A percentile compares a stretch with the other conserved stretches of the same genome.
phyloP scores from a whole-genome alignment of 1,140 invertebrate genomes.

The Cyphomyrmex costatus region DNA sequence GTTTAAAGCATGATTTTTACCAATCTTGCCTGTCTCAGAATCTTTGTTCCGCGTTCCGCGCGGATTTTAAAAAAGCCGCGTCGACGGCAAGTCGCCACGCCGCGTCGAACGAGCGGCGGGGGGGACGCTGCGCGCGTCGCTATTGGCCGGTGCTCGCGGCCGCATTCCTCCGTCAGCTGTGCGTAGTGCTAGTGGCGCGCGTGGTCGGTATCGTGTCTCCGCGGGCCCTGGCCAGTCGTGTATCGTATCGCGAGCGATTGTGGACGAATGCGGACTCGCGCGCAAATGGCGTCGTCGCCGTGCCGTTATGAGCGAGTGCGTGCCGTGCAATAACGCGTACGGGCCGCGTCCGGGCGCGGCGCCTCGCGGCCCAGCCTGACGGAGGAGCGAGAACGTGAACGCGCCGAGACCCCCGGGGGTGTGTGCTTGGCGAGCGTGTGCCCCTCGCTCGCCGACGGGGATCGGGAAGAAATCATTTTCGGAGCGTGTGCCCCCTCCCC shows the following conservation, averaged over 20 bases:
- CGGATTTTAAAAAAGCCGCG: neutral
- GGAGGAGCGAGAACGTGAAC: neutral
- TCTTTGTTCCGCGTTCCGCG: neutral
- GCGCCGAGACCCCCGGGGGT: neutral
- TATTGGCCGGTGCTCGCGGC: neutral
- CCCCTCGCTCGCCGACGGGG: neutral
- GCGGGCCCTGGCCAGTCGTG: conserved; percentile 14
- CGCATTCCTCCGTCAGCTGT: conserved; percentile 69
- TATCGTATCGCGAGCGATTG: conserved; percentile 50
- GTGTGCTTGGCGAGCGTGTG: neutral
- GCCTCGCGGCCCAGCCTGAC: conserved; percentile 76
- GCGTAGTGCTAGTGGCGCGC: conserved; percentile 19
- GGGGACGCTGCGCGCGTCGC: neutral
- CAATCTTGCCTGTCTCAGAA: no score
- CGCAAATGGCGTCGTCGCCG: conserved; percentile 78
- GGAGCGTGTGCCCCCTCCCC: neutral
- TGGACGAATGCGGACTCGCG: conserved; percentile 39
- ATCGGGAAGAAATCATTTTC: conserved; percentile 28
- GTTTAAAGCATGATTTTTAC: no score
- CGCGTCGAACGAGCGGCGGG: neutral
- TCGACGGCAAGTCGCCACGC: neutral
- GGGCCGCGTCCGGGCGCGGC: conserved; percentile 78
- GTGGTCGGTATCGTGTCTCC: neutral
- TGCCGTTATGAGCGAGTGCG: conserved; percentile 75
- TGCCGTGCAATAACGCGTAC: conserved; percentile 77